phyloP scores from a whole-genome alignment of 2,888 invertebrate species.

The Ryuthela nishihirai region DNA sequence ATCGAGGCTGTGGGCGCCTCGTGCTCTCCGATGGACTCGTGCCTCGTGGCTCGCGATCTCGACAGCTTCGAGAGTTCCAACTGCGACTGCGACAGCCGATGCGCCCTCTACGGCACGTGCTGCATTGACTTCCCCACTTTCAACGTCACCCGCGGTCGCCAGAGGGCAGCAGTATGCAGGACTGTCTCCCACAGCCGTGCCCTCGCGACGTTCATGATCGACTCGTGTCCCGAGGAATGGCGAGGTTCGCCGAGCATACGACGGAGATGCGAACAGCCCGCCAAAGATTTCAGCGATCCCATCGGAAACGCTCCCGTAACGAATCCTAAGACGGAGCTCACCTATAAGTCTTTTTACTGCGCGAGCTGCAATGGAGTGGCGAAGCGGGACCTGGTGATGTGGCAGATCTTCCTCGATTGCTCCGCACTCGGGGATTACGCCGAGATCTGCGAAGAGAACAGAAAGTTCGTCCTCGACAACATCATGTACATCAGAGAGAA shows the following conservation, averaged over 20 bases:
- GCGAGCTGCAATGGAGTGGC: slow-evolving; percentile 21
- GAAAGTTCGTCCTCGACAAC: slow-evolving; percentile 23
- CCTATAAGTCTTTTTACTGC: slow-evolving; percentile 26
- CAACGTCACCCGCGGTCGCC: slow-evolving; percentile 6
- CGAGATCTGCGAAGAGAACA: slow-evolving; percentile 14
- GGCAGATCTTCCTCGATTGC: slow-evolving; percentile 28
- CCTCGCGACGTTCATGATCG: slow-evolving; percentile 19
- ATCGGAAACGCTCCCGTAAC: slow-evolving; percentile 22
- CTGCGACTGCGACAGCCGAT: slow-evolving; percentile 28
- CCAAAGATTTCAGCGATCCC: slow-evolving; percentile 24
- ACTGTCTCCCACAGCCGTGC: neutral
- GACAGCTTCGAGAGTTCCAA: slow-evolving; percentile 13
- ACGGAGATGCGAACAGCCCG: slow-evolving; percentile 13
- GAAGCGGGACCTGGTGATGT: slow-evolving; percentile 8
- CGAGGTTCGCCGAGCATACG: slow-evolving; percentile 1
- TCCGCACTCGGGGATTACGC: slow-evolving; percentile 4
- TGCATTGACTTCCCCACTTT: slow-evolving; percentile 26
- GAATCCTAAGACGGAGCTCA: slow-evolving; percentile 4
- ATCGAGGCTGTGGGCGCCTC: slow-evolving; percentile 16
- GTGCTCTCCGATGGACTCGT: slow-evolving; percentile 26
- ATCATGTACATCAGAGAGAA: slow-evolving; percentile 31
- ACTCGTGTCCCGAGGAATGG: slow-evolving; percentile 5
- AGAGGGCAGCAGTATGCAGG: slow-evolving; percentile 5
- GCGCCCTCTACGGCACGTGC: slow-evolving; percentile 24
- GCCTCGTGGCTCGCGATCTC: slow-evolving; percentile 15